Evolutionary conservation across 2,113 vertebrate species (phyloP).

Genomic region (Nyctibius bracteatus): DNA sequence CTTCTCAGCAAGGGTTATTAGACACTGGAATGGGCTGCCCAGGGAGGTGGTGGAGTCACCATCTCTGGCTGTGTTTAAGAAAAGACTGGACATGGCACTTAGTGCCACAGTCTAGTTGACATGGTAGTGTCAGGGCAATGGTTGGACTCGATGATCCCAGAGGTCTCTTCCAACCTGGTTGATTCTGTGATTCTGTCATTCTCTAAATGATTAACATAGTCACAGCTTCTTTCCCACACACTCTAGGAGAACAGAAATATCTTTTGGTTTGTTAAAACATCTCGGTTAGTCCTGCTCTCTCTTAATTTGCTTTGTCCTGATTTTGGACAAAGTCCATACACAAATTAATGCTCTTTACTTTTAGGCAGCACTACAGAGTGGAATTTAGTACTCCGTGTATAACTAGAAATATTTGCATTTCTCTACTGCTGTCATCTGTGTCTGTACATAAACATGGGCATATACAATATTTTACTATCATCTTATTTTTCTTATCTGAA

Average conservation of each 20-base stretch:
- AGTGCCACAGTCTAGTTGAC: too few species aligned
- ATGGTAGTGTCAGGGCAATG: too few species aligned
- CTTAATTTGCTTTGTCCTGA: constrained; percentile 63
- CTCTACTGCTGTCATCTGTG: background rate
- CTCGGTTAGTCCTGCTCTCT: constrained; percentile 46
- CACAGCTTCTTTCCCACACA: constrained; percentile 41
- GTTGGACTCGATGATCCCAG: too few species aligned
- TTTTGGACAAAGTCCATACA: background rate
- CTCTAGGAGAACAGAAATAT: constrained; percentile 64
- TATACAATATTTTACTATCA: background rate
- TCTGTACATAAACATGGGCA: background rate
- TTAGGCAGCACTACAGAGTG: background rate
- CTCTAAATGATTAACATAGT: constrained; percentile 78
- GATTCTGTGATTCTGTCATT: too few species aligned
- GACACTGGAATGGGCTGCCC: too few species aligned
- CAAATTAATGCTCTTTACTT: background rate
- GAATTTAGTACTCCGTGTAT: background rate
- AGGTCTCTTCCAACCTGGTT: too few species aligned
- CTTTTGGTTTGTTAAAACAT: constrained; percentile 63
- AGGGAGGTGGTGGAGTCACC: too few species aligned
- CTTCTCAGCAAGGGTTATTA: too few species aligned
- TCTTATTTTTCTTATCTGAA: background rate
- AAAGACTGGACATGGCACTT: too few species aligned
- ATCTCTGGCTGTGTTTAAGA: too few species aligned
- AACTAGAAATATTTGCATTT: background rate